These are phyloP conservation scores for Cylas formicarius DNA, from an alignment of 1,140 invertebrate species.

Conservation along the genomic window DNA sequence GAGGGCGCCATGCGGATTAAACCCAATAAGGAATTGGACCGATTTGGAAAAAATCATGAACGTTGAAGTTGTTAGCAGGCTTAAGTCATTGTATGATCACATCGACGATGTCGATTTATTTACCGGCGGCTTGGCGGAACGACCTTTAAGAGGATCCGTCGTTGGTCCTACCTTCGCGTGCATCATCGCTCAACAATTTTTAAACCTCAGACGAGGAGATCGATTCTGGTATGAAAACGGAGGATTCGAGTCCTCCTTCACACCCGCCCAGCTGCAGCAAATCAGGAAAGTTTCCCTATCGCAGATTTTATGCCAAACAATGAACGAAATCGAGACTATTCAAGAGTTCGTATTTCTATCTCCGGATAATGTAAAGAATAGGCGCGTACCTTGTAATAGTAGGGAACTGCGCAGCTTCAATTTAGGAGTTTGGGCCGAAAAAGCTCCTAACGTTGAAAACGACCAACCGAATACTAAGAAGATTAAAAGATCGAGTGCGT, in stretches of 20 bases:
- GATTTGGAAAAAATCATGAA: constrained; percentile 70
- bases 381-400: constrained; percentile 60
- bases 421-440: constrained; percentile 53
- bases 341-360: constrained; percentile 71
- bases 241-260: constrained; percentile 65
- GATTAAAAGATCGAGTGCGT: not conserved
- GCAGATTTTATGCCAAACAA: constrained; percentile 78
- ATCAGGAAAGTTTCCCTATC: constrained; percentile 73
- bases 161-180: constrained; percentile 95
- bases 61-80: constrained; percentile 53
- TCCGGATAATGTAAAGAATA: constrained; percentile 53
- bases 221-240: constrained; percentile 89
- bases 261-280: constrained; percentile 75
- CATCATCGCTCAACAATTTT: constrained; percentile 90
- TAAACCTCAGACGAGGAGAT: constrained; percentile 79
- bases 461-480: not conserved
- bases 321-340: constrained; percentile 62
- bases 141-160: constrained; percentile 69
- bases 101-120: constrained; percentile 90
- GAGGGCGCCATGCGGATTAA: constrained; percentile 72
- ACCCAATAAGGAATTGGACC: constrained; percentile 61
- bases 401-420: constrained; percentile 65
- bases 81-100: constrained; percentile 58
- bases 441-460: constrained; percentile 23
- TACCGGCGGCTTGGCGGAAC: constrained; percentile 78